phyloP scores from a whole-genome alignment of 2,797 vertebrate genomes.

The Malacoraja senta region DNA sequence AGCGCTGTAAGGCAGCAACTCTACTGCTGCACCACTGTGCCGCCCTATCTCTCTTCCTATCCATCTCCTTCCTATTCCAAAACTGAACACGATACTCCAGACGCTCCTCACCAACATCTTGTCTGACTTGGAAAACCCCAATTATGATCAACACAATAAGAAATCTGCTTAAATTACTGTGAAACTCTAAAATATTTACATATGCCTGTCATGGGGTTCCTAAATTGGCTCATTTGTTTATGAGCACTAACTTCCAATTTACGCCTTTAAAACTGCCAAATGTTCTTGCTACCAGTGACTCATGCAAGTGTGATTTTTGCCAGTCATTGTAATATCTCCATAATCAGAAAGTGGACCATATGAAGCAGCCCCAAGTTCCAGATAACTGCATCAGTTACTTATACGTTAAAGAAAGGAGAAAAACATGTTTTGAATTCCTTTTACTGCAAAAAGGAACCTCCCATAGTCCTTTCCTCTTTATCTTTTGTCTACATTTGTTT shows the following conservation, averaged over 20 bases:
- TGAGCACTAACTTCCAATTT: neutral
- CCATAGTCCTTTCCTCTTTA: slow-evolving; percentile 36
- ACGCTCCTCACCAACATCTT: too few species aligned
- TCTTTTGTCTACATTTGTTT: slow-evolving; percentile 37
- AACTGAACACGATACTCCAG: too few species aligned
- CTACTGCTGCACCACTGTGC: too few species aligned
- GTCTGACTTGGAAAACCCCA: neutral
- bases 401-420: slow-evolving; percentile 10
- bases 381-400: slow-evolving; percentile 20
- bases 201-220: neutral
- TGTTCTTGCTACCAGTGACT: neutral
- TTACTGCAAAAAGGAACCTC: slow-evolving; percentile 36
- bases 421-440: slow-evolving; percentile 38
- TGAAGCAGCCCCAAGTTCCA: neutral
- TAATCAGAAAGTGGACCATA: slow-evolving; percentile 14
- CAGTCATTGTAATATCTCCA: slow-evolving; percentile 11
- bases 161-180: neutral
- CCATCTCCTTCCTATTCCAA: too few species aligned
- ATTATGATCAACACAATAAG: neutral
- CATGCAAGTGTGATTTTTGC: neutral
- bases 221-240: slow-evolving; percentile 4
- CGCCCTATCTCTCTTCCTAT: too few species aligned
- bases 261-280: neutral
- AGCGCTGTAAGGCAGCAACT: too few species aligned
- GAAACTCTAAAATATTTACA: neutral